A percentile compares a stretch with the other conserved stretches of the same genome.
phyloP scores from a whole-genome alignment of 2,888 invertebrate genomes.

The Sarcophaga rosellei region DNA sequence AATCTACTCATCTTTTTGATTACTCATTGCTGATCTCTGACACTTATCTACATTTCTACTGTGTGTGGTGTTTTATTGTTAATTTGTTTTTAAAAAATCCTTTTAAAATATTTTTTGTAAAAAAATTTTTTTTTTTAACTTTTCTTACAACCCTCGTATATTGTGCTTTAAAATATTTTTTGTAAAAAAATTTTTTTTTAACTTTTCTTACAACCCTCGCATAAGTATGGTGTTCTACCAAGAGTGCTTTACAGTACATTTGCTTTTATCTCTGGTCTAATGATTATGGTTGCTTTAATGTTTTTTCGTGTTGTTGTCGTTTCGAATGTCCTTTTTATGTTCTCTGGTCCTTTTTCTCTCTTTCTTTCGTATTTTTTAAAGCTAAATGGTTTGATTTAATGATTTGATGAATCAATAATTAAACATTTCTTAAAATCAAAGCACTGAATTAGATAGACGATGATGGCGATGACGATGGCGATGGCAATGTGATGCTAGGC shows the following conservation, averaged over 20 bases:
- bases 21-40: too few relatives aligned
- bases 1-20: too few relatives aligned
- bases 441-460: background rate
- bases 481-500: background rate
- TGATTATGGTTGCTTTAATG: too few relatives aligned
- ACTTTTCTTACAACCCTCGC: conserved; percentile 1
- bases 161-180: background rate
- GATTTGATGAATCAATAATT: conserved; percentile 51
- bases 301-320: background rate
- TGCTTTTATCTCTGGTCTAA: conserved; percentile 37
- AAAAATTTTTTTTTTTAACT: too few relatives aligned
- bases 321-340: background rate
- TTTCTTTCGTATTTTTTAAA: background rate
- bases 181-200: too few relatives aligned
- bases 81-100: too few relatives aligned
- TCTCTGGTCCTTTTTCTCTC: background rate
- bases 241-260: conserved; percentile 46
- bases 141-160: conserved; percentile 4
- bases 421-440: conserved; percentile 37
- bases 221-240: conserved; percentile 2
- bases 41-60: too few relatives aligned
- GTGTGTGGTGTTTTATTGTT: too few relatives aligned
- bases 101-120: too few relatives aligned
- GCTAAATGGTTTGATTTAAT: conserved; percentile 25
- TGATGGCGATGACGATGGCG: background rate